A percentile compares a stretch with the other conserved stretches of the same genome.
Evolutionary conservation across 2,113 vertebrate species (phyloP).

Genomic region (Sorex fumeus): DNA sequence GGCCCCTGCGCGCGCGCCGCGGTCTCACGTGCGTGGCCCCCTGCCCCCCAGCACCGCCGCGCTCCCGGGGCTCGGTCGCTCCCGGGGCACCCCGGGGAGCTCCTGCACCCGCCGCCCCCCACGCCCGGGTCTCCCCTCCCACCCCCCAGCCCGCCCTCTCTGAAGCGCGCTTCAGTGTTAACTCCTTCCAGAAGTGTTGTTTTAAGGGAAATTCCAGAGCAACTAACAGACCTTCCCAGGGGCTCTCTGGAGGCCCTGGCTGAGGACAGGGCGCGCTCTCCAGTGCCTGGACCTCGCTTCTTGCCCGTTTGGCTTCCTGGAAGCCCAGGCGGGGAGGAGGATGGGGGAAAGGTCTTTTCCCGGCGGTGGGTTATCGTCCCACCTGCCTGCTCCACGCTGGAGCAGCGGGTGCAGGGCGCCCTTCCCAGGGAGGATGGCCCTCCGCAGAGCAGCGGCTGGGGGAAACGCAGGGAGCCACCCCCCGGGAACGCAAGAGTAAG

Average conservation of each 20-base stretch:
- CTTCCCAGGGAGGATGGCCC: background rate
- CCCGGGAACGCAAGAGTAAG: background rate
- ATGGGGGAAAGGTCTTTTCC: conserved; percentile 29
- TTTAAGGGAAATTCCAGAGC: conserved; percentile 72
- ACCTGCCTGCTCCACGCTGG: background rate
- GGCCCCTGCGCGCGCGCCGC: background rate
- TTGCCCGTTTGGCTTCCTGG: conserved; percentile 18
- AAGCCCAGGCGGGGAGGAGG: background rate
- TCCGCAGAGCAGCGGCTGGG: background rate
- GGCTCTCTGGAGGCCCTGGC: background rate
- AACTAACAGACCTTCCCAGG: conserved; percentile 6
- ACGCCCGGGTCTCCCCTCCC: background rate
- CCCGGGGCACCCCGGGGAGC: background rate
- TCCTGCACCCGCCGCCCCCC: no score
- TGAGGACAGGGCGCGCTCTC: background rate
- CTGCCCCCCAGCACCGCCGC: background rate
- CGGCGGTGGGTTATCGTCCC: background rate
- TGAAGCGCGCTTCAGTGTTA: conserved; percentile 75
- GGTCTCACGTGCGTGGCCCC: background rate
- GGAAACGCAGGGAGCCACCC: background rate
- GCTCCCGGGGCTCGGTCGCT: background rate
- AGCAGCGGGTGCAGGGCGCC: background rate
- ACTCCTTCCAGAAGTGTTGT: conserved; percentile 70
- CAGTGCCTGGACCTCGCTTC: background rate
- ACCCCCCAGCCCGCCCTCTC: conserved; percentile 36